These are phyloP conservation scores for Tachina lurida DNA, from an alignment of 2,888 invertebrate species.

Conservation along the genomic window DNA sequence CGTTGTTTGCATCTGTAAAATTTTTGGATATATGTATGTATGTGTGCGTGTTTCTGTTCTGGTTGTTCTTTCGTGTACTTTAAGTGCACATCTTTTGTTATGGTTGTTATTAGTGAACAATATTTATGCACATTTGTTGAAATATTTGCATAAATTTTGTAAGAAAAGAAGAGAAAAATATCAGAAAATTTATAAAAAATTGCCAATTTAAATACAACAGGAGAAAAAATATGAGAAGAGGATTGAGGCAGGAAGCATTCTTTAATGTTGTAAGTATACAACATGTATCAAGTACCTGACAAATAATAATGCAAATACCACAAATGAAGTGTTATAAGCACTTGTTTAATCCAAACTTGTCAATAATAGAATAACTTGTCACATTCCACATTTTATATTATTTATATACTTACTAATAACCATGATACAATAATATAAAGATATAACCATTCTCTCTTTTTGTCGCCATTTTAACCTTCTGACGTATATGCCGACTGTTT, in stretches of 20 bases:
- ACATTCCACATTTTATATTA: too few species aligned
- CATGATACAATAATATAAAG: too few species aligned
- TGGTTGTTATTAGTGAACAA: background rate
- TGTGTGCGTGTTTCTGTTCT: background rate
- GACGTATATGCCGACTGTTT: too few species aligned
- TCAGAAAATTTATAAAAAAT: conserved; percentile 4
- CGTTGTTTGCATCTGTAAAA: conserved; percentile 28
- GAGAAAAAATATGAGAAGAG: background rate
- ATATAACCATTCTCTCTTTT: too few species aligned
- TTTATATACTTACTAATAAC: too few species aligned
- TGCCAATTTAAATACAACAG: background rate
- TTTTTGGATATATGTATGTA: background rate
- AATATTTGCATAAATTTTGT: conserved; percentile 68
- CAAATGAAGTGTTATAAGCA: background rate
- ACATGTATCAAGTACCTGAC: background rate
- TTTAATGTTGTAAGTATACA: background rate
- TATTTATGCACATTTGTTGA: conserved; percentile 60
- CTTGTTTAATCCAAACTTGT: background rate
- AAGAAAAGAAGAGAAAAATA: background rate
- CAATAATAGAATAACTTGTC: too few species aligned
- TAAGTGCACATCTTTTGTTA: background rate
- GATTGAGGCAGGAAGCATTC: conserved; percentile 25
- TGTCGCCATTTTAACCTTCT: too few species aligned
- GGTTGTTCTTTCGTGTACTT: conserved; percentile 30
- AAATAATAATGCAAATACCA: background rate